Base-by-base conservation (phyloP, 2,113 vertebrate genomes). In the Bagarius yarrelli region DNA sequence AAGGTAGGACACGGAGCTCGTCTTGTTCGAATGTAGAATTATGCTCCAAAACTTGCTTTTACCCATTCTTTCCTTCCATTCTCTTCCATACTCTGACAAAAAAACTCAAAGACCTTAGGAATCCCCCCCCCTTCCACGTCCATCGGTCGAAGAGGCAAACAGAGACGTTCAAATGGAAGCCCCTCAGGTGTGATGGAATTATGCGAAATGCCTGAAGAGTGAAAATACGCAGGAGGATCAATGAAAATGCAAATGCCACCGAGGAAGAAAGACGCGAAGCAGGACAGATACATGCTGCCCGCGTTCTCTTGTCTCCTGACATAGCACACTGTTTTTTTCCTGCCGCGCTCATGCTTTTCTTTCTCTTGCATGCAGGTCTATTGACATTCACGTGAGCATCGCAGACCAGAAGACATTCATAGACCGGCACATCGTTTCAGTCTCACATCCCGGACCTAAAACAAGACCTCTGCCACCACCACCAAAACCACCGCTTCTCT, bases 341-440 rank as follows among this genome's bases (percentile, higher is more conserved):
- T 83, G 32, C 85, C 61, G 13, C 61, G 23, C 47, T 63, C 34
- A 30, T 40, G 4, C n/a, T n/a, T 67, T 83, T 76, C 56, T 50
- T 83, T 44, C 63, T 40, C 52, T 30, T 83, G 53, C 27, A 55
- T 40, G 44, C 88, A 93, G 92, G 89, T 87, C 88, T 86, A 81
- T 61, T 83, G 88, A 84, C 85, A 85, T 87, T 86, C 78, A 74
- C 74, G 77, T 83, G 82, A 73, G 66, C 78, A 78, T 83, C 83
- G 81, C 81, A 71, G 73, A 90, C 85, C 83, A 23, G 86, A 88
- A 88, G 84, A 85, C 83, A 84, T 79, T 85, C 87, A 88, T 87
- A 80, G 87, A 87, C 84, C 85, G 80, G 76, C 87, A 87, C 83
- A 88, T 89, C 81, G 83, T 86, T 86, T 86, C 87, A 87, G 88